Evolutionary conservation across 2,888 invertebrate species (phyloP).

Genomic region (Beris morrisii): DNA sequence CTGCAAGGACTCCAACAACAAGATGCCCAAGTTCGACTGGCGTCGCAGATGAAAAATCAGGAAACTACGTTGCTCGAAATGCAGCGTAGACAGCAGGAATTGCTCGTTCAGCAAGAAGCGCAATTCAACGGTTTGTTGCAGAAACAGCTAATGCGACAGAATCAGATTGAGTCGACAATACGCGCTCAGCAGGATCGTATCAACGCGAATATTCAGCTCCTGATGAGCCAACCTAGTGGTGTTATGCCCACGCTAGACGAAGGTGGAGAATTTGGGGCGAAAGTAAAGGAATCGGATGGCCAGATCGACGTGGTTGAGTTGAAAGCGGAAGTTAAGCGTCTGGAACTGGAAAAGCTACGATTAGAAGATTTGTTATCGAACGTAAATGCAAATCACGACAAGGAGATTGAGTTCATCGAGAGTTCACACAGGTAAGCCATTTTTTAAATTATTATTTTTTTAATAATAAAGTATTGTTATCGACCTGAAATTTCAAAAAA

Average conservation of each 20-base stretch:
- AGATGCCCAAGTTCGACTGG: constrained; percentile 51
- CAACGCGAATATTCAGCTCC: constrained; percentile 52
- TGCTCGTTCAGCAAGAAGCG: constrained; percentile 50
- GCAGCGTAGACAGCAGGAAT: constrained; percentile 51
- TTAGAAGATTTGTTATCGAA: constrained; percentile 54
- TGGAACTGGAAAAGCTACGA: constrained; percentile 52
- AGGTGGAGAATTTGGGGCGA: not conserved
- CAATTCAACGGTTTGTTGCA: constrained; percentile 52
- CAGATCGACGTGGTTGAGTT: constrained; percentile 42
- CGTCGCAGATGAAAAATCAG: constrained; percentile 53
- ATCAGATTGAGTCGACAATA: constrained; percentile 52
- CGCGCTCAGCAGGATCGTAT: constrained; percentile 54
- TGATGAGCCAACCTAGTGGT: constrained; percentile 50
- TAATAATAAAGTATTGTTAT: too few species aligned
- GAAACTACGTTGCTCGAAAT: constrained; percentile 51
- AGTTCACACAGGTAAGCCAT: constrained; percentile 51
- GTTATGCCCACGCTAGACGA: not conserved
- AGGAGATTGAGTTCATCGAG: constrained; percentile 55
- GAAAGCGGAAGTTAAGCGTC: constrained; percentile 50
- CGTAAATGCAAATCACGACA: constrained; percentile 53
- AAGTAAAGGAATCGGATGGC: constrained; percentile 23
- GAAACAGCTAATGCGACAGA: constrained; percentile 52
- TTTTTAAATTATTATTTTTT: not conserved
- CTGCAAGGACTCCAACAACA: constrained; percentile 51
- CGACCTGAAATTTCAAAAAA: too few species aligned